phyloP scores from a whole-genome alignment of 2,888 invertebrate genomes.

The Sericinus montela region DNA sequence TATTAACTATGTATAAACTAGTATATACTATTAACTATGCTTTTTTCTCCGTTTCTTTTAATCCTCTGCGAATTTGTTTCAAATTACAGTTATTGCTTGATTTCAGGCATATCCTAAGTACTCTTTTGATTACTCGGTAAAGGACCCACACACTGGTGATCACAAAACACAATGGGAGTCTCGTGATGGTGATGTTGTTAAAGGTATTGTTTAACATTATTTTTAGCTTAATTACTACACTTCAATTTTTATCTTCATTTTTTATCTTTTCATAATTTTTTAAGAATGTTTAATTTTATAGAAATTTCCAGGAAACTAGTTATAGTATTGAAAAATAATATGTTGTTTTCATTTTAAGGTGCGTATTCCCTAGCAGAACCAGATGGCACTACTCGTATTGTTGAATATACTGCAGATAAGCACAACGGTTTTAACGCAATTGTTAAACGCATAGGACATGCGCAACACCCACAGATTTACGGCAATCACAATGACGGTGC shows the following conservation, averaged over 20 bases:
- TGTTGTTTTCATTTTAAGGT: conserved; percentile 40
- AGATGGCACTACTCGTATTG: conserved; percentile 72
- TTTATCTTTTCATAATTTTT: too few relatives aligned
- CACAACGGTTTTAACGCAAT: conserved; percentile 72
- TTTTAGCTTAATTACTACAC: background rate
- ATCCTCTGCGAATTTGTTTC: background rate
- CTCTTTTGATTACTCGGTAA: conserved; percentile 80
- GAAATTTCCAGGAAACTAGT: too few relatives aligned
- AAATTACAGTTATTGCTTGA: background rate
- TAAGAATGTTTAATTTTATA: too few relatives aligned
- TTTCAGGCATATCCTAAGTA: conserved; percentile 80
- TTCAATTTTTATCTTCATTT: too few relatives aligned
- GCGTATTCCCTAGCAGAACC: conserved; percentile 73
- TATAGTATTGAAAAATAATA: background rate
- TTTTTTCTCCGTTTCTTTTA: too few relatives aligned
- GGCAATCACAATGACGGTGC: conserved; percentile 41
- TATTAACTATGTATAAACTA: too few relatives aligned
- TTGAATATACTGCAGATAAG: conserved; percentile 75
- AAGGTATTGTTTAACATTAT: conserved; percentile 45
- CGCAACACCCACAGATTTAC: conserved; percentile 67
- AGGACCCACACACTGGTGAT: conserved; percentile 81
- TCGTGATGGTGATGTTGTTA: conserved; percentile 81
- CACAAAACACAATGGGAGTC: conserved; percentile 80
- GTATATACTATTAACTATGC: too few relatives aligned
- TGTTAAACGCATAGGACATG: conserved; percentile 72